A percentile compares a stretch with the other conserved stretches of the same genome.
phyloP scores from a whole-genome alignment of 2,888 invertebrate genomes.

The Thalpophila matura region DNA sequence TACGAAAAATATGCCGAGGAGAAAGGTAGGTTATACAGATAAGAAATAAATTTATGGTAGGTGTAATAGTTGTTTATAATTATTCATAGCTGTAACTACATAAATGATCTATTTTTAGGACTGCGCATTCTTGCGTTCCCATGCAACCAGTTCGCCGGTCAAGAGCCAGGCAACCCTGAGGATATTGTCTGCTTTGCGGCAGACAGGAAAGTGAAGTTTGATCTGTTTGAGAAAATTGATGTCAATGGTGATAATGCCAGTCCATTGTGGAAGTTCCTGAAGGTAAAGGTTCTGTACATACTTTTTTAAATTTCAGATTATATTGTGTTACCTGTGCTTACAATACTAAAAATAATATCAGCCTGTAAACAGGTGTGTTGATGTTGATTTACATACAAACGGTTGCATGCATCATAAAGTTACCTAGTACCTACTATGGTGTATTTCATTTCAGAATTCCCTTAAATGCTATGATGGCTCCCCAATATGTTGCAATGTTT shows the following conservation, averaged over 20 bases:
- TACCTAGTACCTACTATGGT: too few relatives aligned
- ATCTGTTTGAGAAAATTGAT: slow-evolving; percentile 93
- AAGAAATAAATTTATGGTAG: slow-evolving; percentile 7
- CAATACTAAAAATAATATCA: neutral
- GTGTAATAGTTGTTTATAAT: too few relatives aligned
- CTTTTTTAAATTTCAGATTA: slow-evolving; percentile 14
- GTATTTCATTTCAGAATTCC: too few relatives aligned
- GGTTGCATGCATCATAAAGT: neutral
- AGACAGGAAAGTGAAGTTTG: slow-evolving; percentile 92
- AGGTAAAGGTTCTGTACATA: slow-evolving; percentile 76
- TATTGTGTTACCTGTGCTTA: neutral
- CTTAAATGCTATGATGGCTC: too few relatives aligned
- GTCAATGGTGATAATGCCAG: slow-evolving; percentile 92
- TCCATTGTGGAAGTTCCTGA: slow-evolving; percentile 93
- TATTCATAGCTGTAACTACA: neutral
- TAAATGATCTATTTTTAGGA: slow-evolving; percentile 86
- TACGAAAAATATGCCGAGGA: slow-evolving; percentile 93
- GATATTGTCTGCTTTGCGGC: slow-evolving; percentile 92
- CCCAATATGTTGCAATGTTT: too few relatives aligned
- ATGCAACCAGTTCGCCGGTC: slow-evolving; percentile 95
- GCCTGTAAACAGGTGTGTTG: neutral
- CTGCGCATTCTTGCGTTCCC: slow-evolving; percentile 96
- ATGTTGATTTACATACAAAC: neutral
- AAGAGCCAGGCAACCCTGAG: slow-evolving; percentile 92
- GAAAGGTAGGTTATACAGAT: slow-evolving; percentile 81